Evolutionary conservation across 2,113 vertebrate genomes (phyloP), one percentile per base, ranked within the genome.

Genomic region (Sphyrna mokarran): DNA sequence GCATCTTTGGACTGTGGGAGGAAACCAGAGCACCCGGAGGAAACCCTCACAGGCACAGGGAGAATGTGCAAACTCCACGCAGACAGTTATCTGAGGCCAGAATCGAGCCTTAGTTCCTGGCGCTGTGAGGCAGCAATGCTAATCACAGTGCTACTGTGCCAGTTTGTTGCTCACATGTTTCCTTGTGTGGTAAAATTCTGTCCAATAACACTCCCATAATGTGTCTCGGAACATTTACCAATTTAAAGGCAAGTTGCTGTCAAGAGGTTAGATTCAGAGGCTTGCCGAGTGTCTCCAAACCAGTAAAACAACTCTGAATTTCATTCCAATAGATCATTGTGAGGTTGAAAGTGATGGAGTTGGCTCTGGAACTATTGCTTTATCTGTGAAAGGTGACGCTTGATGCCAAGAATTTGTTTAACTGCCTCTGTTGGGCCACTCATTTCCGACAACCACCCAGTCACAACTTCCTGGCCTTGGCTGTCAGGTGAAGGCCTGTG

Each of bases 391-490:
- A 91, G 33, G 18, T 40, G 61, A 93, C 8, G 22, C 33, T n/a
- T 16, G 8, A 63, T 93, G 89, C 61, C 61, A 66, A 93, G 89
- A 93, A 93, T 37, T 61, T 90, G 87, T 58, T 61, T 58, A 61
- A 61, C 87, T 93, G 61, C 61, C 63, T 93, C 18, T 10, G 58
- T 66, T 20, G 22, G 78, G 23, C 37, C 69, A 37, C 43, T 69
- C 86, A 43, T 70, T 89, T 70, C 61, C 85, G 14, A 87, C 26
- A 48, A 43, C 43, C 54, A 87, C 16, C n/a, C 80, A 40, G 23
- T 95, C 43, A 37, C 70, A 43, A 87, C 95, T 69, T 95, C 95
- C 95, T 87, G 61, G 33, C 95, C 78, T 23, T 68, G n/a, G n/a
- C 61, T 63, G 33, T n/a, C 63, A 61, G 89, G 26, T 23, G 26